A percentile compares a stretch with the other conserved stretches of the same genome.
These are phyloP conservation scores for Microcebus ravelobensis DNA, from an alignment of 2,113 vertebrate species.

Conservation along the genomic window DNA sequence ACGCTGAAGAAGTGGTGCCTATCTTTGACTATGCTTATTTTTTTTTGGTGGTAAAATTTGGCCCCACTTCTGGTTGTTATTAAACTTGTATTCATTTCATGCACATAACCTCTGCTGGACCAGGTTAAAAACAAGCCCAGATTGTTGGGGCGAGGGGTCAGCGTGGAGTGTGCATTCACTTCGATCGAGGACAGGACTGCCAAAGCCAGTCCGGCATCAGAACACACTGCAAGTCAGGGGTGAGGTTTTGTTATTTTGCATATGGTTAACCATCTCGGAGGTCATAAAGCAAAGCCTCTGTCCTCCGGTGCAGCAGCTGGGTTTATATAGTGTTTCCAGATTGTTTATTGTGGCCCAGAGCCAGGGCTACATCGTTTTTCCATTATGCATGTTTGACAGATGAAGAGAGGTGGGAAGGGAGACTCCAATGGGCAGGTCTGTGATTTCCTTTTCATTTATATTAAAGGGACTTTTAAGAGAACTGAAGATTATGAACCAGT, in stretches of 20 bases:
- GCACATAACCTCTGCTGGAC: background rate
- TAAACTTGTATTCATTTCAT: background rate
- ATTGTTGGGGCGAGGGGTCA: background rate
- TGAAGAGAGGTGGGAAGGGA: slow-evolving; percentile 66
- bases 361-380: slow-evolving; percentile 83
- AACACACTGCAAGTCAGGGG: slow-evolving; percentile 57
- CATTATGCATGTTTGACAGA: slow-evolving; percentile 77
- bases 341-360: slow-evolving; percentile 81
- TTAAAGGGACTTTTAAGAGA: slow-evolving; percentile 76
- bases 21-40: background rate
- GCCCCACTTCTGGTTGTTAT: background rate
- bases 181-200: slow-evolving; percentile 61
- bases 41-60: background rate
- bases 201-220: slow-evolving; percentile 58
- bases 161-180: slow-evolving; percentile 28
- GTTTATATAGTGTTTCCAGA: slow-evolving; percentile 82
- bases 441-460: slow-evolving; percentile 79
- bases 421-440: slow-evolving; percentile 68
- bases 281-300: slow-evolving; percentile 78
- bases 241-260: slow-evolving; percentile 76
- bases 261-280: slow-evolving; percentile 76
- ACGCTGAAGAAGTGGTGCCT: background rate
- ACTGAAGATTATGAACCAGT: slow-evolving; percentile 64
- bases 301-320: slow-evolving; percentile 79
- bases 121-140: slow-evolving; percentile 57